Base-by-base conservation (phyloP, 2,113 vertebrate species). In the Heloderma charlesbogerti region DNA sequence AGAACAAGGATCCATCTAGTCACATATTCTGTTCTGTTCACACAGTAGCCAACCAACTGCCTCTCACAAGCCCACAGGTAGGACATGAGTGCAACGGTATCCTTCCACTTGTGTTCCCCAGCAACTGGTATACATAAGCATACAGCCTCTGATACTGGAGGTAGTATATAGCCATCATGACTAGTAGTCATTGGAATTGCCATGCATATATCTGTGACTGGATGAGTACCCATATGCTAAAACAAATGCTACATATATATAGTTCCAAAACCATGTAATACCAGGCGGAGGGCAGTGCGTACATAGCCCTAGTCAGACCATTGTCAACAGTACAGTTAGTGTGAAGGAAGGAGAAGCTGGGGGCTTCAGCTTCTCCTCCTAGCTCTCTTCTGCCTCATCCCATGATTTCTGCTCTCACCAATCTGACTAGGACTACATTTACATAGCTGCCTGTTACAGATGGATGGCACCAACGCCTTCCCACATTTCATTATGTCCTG, bases 401-500 rank as follows among this genome's bases (percentile, higher is more conserved):
- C 2, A 77, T 78, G 75, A 45, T 40, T 78, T 1, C 2, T 43
- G 40, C 40, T 12, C 34, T 71, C 69, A 71, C 6, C 67, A 69
- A 29, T 34, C 2, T 69, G 27, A 29, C 71, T 37, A 1, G n/a
- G 34, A 12, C 34, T 74, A 37, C 10, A 37, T 18, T 18, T 25
- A 77, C 15, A 43, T 45, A 20, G 37, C 37, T 40, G 4, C 74
- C 74, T 80, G 78, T 29, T 80, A 93, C 92, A 93, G 48, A 95
- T 89, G 93, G 88, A 95, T 90, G 90, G 92, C 91, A 89, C 94
- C 93, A 96, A 95, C 94, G 92, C 82, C 91, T 71, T 86, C 92
- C 89, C 94, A 37, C 92, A 91, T 87, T 93, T 93, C 91, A 95
- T 95, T 95, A 96, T 94, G 95, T 94, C 92, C 48, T 40, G 79